phyloP scores from a whole-genome alignment of 2,888 invertebrate species.

The Agrochola circellaris region DNA sequence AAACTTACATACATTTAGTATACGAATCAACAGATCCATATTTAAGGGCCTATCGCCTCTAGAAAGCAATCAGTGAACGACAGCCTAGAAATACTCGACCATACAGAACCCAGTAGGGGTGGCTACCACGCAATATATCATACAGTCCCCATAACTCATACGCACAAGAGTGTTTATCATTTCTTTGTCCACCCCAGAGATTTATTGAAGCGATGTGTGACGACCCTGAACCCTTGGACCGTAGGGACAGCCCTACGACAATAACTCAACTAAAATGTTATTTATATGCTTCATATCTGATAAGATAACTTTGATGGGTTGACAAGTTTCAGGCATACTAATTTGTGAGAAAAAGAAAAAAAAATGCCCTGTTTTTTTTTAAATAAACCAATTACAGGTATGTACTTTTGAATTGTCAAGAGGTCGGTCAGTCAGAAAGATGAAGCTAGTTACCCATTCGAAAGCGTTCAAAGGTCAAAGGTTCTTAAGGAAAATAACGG shows the following conservation, averaged over 20 bases:
- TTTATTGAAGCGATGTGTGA: constrained; percentile 66
- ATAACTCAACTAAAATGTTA: constrained; percentile 66
- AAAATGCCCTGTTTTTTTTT: not conserved
- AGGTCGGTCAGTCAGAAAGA: too few species aligned
- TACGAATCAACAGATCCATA: constrained; percentile 4
- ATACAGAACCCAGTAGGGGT: constrained; percentile 48
- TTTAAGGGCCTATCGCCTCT: constrained; percentile 8
- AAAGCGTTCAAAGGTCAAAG: too few species aligned
- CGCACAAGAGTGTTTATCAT: constrained; percentile 68
- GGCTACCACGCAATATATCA: constrained; percentile 66
- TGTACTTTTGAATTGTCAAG: too few species aligned
- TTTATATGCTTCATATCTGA: constrained; percentile 60
- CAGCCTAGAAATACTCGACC: constrained; percentile 36
- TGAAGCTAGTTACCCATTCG: too few species aligned
- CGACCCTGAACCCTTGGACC: constrained; percentile 64
- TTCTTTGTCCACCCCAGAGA: constrained; percentile 69
- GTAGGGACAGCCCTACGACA: constrained; percentile 51
- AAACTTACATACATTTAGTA: not conserved
- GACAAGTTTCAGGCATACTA: constrained; percentile 28
- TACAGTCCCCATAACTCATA: constrained; percentile 63
- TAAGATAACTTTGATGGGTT: constrained; percentile 51
- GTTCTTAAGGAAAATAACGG: too few species aligned
- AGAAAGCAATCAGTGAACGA: constrained; percentile 53
- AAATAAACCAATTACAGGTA: too few species aligned
- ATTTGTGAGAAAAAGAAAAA: constrained; percentile 2